Base-by-base conservation (phyloP, 2,888 invertebrate species). In the Tyria jacobaeae region DNA sequence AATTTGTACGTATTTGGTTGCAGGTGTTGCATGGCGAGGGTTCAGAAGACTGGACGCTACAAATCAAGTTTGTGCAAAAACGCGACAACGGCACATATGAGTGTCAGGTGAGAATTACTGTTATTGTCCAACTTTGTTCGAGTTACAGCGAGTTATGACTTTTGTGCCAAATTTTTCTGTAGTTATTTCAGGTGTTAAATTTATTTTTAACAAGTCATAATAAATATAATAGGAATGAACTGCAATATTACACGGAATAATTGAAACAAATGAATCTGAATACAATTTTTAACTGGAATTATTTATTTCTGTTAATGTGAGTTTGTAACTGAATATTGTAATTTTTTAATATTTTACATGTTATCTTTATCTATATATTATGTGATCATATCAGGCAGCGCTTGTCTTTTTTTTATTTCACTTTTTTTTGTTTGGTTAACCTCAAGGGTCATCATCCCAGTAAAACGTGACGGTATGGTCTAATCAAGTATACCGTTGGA, bases 1-100 rank as follows among this genome's bases (percentile, higher is more conserved):
- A 21, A 27, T 21, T 27, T 49, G n/a, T 35, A 17, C 1, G 21
- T 17, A 52, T 44, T 55, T 55, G 10, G 21, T 48, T 84, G 6
- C 87, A 94, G 93, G 96, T 96, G 73, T 94, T 98, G 70, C 98
- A 98, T 88, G 96, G 97, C 58, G 98, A 98, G 85, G 97, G 97
- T 58, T 97, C 97, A 37, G 98, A 98, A 89, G 98, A 98, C 92
- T 98, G 98, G 98, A 98, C 97, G 57, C 94, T 98, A 76, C 98
- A 98, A 94, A 98, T 98, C 91, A 98, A 98, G 93, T 98, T 97
- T 91, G 98, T 98, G 74, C 98, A 98, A 91, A 97, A 97, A 84
- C 95, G 98, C 84, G 98, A 98, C 94, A 98, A 98, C 86, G 98
- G 98, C 78, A 97, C 97, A 68, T 98, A 98, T 92, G 98, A 98